Conservation (phyloP, 2,797 vertebrate species). For the Myripristis murdjan region DNA sequence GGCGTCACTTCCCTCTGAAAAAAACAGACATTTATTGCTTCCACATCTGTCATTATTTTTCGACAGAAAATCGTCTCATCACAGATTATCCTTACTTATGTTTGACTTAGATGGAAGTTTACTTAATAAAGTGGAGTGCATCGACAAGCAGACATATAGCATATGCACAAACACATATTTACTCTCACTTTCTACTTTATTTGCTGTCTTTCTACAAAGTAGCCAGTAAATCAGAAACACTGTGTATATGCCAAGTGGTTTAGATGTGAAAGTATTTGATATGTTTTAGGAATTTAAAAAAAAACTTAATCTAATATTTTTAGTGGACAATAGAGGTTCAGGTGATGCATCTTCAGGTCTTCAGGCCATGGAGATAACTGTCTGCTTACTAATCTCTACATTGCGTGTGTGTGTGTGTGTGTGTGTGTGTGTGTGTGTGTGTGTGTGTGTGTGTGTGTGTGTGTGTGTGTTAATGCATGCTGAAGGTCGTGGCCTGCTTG, state of each 20-base stretch:
- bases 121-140: too few relatives aligned
- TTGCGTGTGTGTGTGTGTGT: conserved; percentile 36
- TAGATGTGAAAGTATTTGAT: too few relatives aligned
- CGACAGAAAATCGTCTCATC: too few relatives aligned
- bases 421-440: conserved; percentile 21
- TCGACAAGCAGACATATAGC: too few relatives aligned
- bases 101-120: too few relatives aligned
- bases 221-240: conserved; percentile 1
- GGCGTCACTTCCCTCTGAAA: too few relatives aligned
- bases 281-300: not conserved
- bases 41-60: too few relatives aligned
- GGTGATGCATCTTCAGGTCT: conserved; percentile 21
- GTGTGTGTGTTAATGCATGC: conserved; percentile 77
- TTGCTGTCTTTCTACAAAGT: not conserved
- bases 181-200: conserved; percentile 2
- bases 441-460: conserved; percentile 16
- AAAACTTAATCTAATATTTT: too few relatives aligned
- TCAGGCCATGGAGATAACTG: conserved; percentile 28
- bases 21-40: too few relatives aligned
- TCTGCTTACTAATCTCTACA: conserved; percentile 33
- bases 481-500: conserved; percentile 86
- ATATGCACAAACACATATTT: too few relatives aligned
- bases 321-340: conserved; percentile 17
- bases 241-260: too few relatives aligned
- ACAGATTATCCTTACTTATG: too few relatives aligned